Percentiles rank a stretch among this genome's conserved stretches.
Conservation (phyloP, 2,113 vertebrate genomes). For the Laterallus jamaicensis region DNA sequence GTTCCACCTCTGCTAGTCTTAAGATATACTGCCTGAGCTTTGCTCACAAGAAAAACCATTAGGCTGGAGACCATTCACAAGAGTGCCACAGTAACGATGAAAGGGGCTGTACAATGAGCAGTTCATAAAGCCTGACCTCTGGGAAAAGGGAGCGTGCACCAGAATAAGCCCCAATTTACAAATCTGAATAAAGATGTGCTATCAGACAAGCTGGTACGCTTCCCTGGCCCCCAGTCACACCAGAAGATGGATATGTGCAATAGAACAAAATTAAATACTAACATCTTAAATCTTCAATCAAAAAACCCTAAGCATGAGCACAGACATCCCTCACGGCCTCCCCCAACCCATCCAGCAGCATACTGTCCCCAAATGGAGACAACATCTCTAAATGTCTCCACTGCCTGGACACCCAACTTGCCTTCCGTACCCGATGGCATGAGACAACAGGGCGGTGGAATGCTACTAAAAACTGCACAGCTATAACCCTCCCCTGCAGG, state of each 20-base stretch:
- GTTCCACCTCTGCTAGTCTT: not conserved
- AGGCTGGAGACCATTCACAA: not conserved
- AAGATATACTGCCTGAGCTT: not conserved
- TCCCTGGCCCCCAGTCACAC: not conserved
- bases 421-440: not conserved
- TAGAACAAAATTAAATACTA: not conserved
- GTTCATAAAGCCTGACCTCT: not conserved
- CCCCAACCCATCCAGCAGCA: not conserved
- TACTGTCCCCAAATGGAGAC: not conserved
- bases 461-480: not conserved
- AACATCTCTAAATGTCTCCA: rapidly evolving
- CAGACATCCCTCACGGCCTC: not conserved
- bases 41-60: not conserved
- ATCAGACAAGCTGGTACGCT: not conserved
- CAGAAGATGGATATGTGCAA: not conserved
- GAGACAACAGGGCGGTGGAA: not conserved
- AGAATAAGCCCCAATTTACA: not conserved
- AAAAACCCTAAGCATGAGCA: not conserved
- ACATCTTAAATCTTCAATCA: not conserved
- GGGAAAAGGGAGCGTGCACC: not conserved
- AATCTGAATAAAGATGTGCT: not conserved
- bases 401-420: not conserved
- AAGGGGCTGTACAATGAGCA: not conserved
- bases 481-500: too few relatives aligned
- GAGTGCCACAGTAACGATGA: not conserved